phyloP scores from a whole-genome alignment of 2,888 invertebrate species.

The Ditula angustiorana region DNA sequence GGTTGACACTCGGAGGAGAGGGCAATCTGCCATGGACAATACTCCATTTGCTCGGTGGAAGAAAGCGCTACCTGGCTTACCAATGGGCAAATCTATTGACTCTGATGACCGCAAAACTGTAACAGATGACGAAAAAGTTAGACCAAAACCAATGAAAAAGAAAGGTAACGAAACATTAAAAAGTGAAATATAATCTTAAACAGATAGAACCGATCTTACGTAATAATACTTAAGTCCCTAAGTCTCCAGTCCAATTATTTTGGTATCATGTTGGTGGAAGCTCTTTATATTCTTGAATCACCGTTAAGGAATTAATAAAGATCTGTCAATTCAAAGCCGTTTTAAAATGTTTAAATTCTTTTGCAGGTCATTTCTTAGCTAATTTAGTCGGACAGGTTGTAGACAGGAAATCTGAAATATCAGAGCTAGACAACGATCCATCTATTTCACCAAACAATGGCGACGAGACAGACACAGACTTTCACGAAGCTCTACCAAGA shows the following conservation, averaged over 20 bases:
- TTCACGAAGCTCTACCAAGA: conserved; percentile 89
- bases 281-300: too few relatives aligned
- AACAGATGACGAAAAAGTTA: conserved; percentile 62
- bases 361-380: conserved; percentile 82
- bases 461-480: conserved; percentile 89
- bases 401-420: conserved; percentile 85
- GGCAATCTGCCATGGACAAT: conserved; percentile 85
- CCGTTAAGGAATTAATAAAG: too few relatives aligned
- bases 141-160: conserved; percentile 61
- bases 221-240: too few relatives aligned
- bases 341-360: conserved; percentile 35
- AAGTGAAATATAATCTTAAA: conserved; percentile 15
- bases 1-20: conserved; percentile 88
- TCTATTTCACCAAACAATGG: conserved; percentile 74
- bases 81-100: conserved; percentile 85
- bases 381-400: conserved; percentile 86
- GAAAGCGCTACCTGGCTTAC: conserved; percentile 87
- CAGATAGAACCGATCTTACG: too few relatives aligned
- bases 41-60: conserved; percentile 89
- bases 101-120: conserved; percentile 73
- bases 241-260: too few relatives aligned
- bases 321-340: conserved; percentile 8
- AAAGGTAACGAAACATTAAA: conserved; percentile 57
- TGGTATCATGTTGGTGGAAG: too few relatives aligned
- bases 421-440: conserved; percentile 52